Percentiles rank a stretch among this genome's conserved stretches.
These are phyloP conservation scores for Passerina amoena DNA, from an alignment of 2,113 vertebrate species.

Conservation along the genomic window DNA sequence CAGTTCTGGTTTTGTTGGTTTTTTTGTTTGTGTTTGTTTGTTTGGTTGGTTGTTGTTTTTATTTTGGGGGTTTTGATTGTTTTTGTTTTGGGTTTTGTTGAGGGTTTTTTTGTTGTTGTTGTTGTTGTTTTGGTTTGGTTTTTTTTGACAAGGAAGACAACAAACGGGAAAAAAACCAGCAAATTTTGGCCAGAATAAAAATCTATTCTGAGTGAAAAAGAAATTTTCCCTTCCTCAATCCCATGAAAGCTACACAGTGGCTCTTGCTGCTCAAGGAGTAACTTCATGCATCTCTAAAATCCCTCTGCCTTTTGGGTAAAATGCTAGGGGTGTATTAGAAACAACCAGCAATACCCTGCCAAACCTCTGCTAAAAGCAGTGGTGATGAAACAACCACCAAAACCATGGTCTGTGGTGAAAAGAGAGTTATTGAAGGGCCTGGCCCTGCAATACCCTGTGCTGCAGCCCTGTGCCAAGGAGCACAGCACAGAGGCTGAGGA, in stretches of 20 bases:
- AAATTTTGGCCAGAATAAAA: neutral
- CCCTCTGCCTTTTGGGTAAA: neutral
- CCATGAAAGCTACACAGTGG: neutral
- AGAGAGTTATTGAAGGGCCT: neutral
- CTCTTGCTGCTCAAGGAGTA: neutral
- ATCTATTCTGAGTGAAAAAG: neutral
- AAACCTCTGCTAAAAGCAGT: neutral
- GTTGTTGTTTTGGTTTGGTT: too few species aligned
- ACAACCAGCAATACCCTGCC: neutral
- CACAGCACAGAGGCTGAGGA: neutral
- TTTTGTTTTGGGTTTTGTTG: neutral
- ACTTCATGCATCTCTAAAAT: neutral
- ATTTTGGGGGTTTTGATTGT: neutral
- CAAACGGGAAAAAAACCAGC: neutral
- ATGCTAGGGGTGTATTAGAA: neutral
- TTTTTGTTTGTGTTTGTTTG: neutral
- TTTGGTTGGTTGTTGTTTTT: too few species aligned
- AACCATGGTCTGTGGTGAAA: fast-evolving
- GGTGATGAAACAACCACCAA: neutral
- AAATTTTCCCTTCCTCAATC: neutral
- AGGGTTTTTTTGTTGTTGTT: too few species aligned
- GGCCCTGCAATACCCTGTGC: neutral
- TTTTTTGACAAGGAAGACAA: neutral
- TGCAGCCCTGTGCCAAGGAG: neutral
- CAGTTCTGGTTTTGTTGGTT: neutral